Conservation (phyloP, 1,140 invertebrate species). For the Conus betulinus region DNA sequence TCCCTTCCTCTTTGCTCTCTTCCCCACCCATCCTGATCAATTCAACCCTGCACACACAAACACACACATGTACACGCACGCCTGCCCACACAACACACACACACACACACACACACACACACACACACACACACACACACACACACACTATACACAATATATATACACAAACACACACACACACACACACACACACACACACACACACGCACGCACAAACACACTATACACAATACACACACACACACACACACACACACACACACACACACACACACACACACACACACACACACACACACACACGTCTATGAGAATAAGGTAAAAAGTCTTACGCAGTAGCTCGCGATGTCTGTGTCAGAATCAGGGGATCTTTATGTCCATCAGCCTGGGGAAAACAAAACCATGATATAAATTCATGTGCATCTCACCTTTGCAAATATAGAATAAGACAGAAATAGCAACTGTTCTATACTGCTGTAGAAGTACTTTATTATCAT, state of each 20-base stretch:
- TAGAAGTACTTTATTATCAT: too few relatives aligned
- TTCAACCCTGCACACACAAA: neutral
- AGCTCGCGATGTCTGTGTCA: neutral
- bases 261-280: neutral
- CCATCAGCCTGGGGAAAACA: neutral
- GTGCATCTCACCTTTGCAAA: too few relatives aligned
- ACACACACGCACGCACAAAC: neutral
- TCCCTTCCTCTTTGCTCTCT: too few relatives aligned
- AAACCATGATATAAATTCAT: neutral
- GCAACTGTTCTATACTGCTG: too few relatives aligned
- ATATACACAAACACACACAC: too few relatives aligned
- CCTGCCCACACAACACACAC: neutral
- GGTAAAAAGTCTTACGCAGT: neutral
- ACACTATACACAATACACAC: neutral
- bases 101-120: neutral
- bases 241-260: neutral
- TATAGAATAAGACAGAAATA: too few relatives aligned
- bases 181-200: neutral
- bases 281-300: neutral
- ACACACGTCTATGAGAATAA: too few relatives aligned
- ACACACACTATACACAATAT: neutral
- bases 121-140: neutral
- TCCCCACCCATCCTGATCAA: neutral
- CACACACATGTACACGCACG: neutral
- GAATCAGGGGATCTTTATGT: slow-evolving; percentile 20